Evolutionary conservation across 2,888 invertebrate genomes (phyloP).

Genomic region (Caenorhabditis sp.): DNA sequence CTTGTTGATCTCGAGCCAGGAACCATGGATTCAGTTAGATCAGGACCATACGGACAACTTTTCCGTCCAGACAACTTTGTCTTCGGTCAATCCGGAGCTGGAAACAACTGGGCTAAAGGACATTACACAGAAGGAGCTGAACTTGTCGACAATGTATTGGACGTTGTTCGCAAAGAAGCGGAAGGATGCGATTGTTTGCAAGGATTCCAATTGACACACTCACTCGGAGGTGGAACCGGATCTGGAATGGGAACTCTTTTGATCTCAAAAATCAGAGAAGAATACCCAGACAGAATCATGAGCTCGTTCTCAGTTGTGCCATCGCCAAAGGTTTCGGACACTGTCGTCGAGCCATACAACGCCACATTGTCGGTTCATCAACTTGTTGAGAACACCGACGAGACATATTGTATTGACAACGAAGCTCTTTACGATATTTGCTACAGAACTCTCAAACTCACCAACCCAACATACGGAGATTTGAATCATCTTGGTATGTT

Average conservation of each 20-base stretch:
- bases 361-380: too few relatives aligned
- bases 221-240: slow-evolving; percentile 85
- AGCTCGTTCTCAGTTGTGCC: slow-evolving; percentile 93
- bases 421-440: slow-evolving; percentile 75
- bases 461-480: too few relatives aligned
- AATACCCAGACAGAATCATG: slow-evolving; percentile 98
- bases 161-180: too few relatives aligned
- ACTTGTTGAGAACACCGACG: slow-evolving; percentile 69
- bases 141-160: too few relatives aligned
- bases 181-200: too few relatives aligned
- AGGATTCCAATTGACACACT: slow-evolving; percentile 87
- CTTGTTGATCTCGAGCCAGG: slow-evolving; percentile 94
- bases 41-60: slow-evolving; percentile 89
- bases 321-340: too few relatives aligned
- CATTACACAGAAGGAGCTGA: too few relatives aligned
- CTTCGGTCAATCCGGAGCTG: slow-evolving; percentile 83
- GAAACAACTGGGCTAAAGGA: too few relatives aligned
- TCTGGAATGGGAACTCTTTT: slow-evolving; percentile 88
- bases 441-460: slow-evolving; percentile 75
- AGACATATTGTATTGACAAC: slow-evolving; percentile 75
- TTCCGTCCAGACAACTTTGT: slow-evolving; percentile 93
- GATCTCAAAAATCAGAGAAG: slow-evolving; percentile 94
- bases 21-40: slow-evolving; percentile 94
- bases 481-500: slow-evolving; percentile 81
- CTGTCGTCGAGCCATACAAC: too few relatives aligned